These are phyloP conservation scores for Panurus biarmicus DNA, from an alignment of 2,113 vertebrate species.

Conservation along the genomic window DNA sequence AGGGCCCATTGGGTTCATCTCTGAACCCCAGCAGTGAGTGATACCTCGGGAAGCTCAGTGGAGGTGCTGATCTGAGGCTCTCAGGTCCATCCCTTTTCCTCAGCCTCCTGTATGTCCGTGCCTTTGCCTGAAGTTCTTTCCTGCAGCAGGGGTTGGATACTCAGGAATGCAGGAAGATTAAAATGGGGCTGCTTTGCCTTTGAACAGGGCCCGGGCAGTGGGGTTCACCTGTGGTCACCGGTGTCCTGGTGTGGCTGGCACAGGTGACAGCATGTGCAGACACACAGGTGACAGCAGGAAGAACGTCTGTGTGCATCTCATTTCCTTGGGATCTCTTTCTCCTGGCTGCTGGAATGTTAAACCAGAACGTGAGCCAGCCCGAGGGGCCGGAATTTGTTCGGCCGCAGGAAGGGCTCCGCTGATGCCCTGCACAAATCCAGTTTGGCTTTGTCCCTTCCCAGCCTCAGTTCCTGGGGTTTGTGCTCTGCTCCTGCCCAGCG, in stretches of 20 bases:
- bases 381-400: background rate
- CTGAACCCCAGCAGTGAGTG: background rate
- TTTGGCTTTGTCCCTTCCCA: background rate
- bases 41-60: background rate
- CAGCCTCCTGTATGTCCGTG: background rate
- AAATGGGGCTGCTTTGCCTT: background rate
- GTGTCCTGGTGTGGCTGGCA: background rate
- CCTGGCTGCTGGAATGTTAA: background rate
- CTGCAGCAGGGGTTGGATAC: background rate
- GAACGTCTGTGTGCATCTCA: rapidly evolving
- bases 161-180: background rate
- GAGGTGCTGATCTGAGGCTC: background rate
- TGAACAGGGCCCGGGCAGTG: background rate
- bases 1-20: rapidly evolving
- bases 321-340: background rate
- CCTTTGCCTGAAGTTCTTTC: background rate
- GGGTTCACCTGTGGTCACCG: background rate
- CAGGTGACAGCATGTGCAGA: background rate
- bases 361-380: rapidly evolving
- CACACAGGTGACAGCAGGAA: background rate
- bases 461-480: background rate
- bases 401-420: rapidly evolving
- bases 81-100: background rate
- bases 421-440: background rate
- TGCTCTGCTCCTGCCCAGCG: background rate